A percentile compares a stretch with the other conserved stretches of the same genome.
These are phyloP conservation scores for Caenorhabditis briggsae DNA, from an alignment of 1,140 invertebrate species.

Conservation along the genomic window DNA sequence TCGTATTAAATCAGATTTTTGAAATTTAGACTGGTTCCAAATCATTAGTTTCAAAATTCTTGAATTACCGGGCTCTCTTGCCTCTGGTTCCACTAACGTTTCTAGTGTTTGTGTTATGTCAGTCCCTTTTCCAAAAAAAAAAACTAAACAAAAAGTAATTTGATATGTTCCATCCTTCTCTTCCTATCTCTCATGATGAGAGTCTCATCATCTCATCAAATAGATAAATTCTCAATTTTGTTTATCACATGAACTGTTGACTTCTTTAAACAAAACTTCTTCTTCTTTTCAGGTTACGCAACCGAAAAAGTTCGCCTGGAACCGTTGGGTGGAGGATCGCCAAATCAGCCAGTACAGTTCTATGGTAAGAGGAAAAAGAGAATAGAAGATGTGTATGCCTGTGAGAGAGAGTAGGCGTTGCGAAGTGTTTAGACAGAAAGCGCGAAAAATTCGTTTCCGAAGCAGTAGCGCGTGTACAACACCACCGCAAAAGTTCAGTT, in stretches of 20 bases:
- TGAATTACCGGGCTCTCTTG: too few species aligned
- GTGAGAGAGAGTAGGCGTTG: conserved; percentile 45
- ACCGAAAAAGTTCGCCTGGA: conserved; percentile 69
- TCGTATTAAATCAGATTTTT: too few species aligned
- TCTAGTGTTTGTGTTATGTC: too few species aligned
- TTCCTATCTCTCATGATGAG: background rate
- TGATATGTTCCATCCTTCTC: background rate
- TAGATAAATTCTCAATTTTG: background rate
- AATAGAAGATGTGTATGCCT: background rate
- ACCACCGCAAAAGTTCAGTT: conserved; percentile 37
- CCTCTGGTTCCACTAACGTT: too few species aligned
- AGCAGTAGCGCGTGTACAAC: conserved; percentile 53
- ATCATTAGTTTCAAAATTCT: too few species aligned
- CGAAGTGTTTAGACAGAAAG: conserved; percentile 7
- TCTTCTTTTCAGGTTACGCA: conserved; percentile 69
- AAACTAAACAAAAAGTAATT: background rate
- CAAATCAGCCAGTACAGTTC: conserved; percentile 77
- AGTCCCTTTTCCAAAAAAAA: too few species aligned
- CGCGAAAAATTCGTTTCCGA: conserved; percentile 25
- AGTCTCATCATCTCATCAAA: background rate
- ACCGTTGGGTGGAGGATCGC: conserved; percentile 67
- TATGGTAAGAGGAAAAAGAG: conserved; percentile 69
- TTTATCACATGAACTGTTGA: background rate
- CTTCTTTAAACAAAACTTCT: background rate
- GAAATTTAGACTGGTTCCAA: too few species aligned